These are phyloP conservation scores for Dolichopus griseipennis DNA, from an alignment of 2,888 invertebrate species.

Conservation along the genomic window DNA sequence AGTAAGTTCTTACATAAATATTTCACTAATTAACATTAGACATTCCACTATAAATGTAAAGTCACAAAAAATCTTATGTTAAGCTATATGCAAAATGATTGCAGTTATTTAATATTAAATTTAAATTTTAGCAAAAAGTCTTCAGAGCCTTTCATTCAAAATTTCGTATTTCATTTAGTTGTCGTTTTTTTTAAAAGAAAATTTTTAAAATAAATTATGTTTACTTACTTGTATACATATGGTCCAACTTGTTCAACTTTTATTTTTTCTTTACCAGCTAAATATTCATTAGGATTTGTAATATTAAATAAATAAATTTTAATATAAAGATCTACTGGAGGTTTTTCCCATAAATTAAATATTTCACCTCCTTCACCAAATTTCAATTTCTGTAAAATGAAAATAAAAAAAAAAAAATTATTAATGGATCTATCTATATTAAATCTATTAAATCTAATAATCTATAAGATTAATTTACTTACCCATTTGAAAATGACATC, in stretches of 20 bases:
- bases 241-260: constrained; percentile 72
- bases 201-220: not conserved
- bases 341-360: constrained; percentile 72
- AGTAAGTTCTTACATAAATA: no score
- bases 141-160: no score
- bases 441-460: no score
- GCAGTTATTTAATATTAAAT: no score
- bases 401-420: not conserved
- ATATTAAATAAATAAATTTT: constrained; percentile 75
- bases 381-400: constrained; percentile 55
- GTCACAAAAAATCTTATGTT: no score
- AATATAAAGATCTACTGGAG: constrained; percentile 68
- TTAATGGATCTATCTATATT: no score
- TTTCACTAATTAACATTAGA: no score
- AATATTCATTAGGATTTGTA: constrained; percentile 70
- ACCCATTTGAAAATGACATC: constrained; percentile 66
- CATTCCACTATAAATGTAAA: no score
- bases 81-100: no score
- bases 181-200: constrained; percentile 13
- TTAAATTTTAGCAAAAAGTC: constrained; percentile 7
- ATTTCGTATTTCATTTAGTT: no score
- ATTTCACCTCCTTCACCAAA: constrained; percentile 71
- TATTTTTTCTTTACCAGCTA: constrained; percentile 62
- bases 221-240: constrained; percentile 74
- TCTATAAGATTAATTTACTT: constrained; percentile 32